These are phyloP conservation scores for Sinella curviseta DNA, from an alignment of 1,140 invertebrate species.

Conservation along the genomic window DNA sequence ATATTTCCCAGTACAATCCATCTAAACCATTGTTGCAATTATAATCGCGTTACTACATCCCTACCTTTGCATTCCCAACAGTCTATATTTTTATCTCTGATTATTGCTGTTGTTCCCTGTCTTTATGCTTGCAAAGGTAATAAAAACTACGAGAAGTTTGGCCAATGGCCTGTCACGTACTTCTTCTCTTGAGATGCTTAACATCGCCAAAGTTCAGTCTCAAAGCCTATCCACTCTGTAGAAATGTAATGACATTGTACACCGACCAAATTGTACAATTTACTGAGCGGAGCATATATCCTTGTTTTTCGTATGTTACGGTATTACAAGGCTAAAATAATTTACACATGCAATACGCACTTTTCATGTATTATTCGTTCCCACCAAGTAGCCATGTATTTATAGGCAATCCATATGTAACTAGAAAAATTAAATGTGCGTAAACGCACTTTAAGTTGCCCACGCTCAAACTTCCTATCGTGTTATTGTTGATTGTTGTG, in stretches of 20 bases:
- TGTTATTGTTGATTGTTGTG: too few relatives aligned
- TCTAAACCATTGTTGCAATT: too few relatives aligned
- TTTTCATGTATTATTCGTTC: too few relatives aligned
- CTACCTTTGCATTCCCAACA: not conserved
- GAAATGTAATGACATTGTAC: too few relatives aligned
- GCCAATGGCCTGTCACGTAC: not conserved
- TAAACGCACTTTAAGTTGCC: not conserved
- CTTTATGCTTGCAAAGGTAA: not conserved
- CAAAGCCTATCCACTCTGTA: not conserved
- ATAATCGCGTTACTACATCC: not conserved
- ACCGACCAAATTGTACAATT: too few relatives aligned
- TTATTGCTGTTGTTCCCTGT: not conserved
- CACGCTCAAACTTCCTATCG: not conserved
- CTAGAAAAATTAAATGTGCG: not conserved
- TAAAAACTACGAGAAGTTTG: not conserved
- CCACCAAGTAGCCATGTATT: too few relatives aligned
- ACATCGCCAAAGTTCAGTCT: not conserved
- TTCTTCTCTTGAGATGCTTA: too few relatives aligned
- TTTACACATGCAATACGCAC: too few relatives aligned
- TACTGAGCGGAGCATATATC: too few relatives aligned
- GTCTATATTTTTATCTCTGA: not conserved
- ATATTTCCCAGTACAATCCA: not conserved
- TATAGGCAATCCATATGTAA: too few relatives aligned
- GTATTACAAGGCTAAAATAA: too few relatives aligned
- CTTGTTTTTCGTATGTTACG: too few relatives aligned